A percentile compares a stretch with the other conserved stretches of the same genome.
Conservation (phyloP, 1,140 invertebrate species). For the Diabrotica undecimpunctata region DNA sequence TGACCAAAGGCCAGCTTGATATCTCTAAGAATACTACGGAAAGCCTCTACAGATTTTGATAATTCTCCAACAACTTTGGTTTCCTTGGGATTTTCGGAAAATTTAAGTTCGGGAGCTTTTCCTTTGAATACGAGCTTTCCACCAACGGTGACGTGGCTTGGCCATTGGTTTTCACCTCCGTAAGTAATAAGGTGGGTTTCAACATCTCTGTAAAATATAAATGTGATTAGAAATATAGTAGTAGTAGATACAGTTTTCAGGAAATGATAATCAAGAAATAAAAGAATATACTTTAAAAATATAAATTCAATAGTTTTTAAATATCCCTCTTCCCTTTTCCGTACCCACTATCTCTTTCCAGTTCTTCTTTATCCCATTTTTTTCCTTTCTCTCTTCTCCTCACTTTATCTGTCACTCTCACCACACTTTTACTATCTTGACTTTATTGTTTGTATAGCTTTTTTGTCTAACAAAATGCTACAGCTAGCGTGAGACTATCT, state of each 20-base stretch:
- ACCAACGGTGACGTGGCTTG: slow-evolving; percentile 54
- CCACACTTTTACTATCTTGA: too few species aligned
- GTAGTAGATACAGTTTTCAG: too few species aligned
- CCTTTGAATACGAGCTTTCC: slow-evolving; percentile 55
- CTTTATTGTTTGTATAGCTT: too few species aligned
- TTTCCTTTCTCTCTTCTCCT: background rate
- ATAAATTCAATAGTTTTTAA: too few species aligned
- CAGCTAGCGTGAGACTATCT: too few species aligned
- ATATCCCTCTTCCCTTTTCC: too few species aligned
- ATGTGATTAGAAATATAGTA: too few species aligned
- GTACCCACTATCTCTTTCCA: too few species aligned
- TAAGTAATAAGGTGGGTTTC: slow-evolving; percentile 57
- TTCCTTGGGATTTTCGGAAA: slow-evolving; percentile 42
- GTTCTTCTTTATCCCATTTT: background rate
- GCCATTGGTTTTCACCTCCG: slow-evolving; percentile 53
- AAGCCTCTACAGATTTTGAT: background rate
- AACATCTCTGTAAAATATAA: slow-evolving; percentile 50
- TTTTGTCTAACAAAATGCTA: too few species aligned
- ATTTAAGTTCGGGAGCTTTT: slow-evolving; percentile 53
- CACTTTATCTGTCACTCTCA: too few species aligned
- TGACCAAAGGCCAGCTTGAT: slow-evolving; percentile 29
- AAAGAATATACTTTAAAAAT: too few species aligned
- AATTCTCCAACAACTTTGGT: background rate
- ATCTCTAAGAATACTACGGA: slow-evolving; percentile 25
- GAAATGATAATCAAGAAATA: too few species aligned